phyloP scores from a whole-genome alignment of 2,113 vertebrate species.

The Lepus europaeus region DNA sequence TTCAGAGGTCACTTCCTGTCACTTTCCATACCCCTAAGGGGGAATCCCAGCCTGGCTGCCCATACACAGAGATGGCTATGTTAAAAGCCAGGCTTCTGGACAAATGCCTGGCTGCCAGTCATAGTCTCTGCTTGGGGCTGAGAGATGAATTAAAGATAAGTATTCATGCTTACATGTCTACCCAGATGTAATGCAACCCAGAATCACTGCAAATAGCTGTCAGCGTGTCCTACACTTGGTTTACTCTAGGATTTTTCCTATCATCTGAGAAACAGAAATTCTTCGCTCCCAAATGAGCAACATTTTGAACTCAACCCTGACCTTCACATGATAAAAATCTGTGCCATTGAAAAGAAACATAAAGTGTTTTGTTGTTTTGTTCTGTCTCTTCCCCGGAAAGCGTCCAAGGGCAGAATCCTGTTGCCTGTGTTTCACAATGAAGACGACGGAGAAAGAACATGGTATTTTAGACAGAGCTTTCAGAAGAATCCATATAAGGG shows the following conservation, averaged over 20 bases:
- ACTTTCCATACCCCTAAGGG: conserved; percentile 75
- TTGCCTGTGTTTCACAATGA: conserved; percentile 79
- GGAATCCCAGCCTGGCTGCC: conserved; percentile 48
- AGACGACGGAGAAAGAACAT: conserved; percentile 75
- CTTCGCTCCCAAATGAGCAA: conserved; percentile 79
- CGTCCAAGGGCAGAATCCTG: conserved; percentile 83
- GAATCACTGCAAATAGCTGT: conserved; percentile 40
- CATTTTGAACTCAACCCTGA: conserved; percentile 82
- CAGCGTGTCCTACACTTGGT: conserved; percentile 51
- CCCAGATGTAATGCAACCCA: conserved; percentile 47
- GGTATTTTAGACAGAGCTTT: conserved; percentile 80
- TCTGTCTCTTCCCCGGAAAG: conserved; percentile 80
- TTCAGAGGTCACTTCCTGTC: conserved; percentile 81
- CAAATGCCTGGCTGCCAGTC: conserved; percentile 64
- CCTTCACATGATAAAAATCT: conserved; percentile 81
- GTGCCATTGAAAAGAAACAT: conserved; percentile 75
- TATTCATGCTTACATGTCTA: conserved; percentile 64
- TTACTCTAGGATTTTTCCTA: conserved; percentile 68
- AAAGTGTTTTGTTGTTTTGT: conserved; percentile 81
- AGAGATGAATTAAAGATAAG: conserved; percentile 74
- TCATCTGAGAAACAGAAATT: conserved; percentile 78
- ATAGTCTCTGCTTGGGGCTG: conserved; percentile 36
- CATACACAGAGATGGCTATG: conserved; percentile 71
- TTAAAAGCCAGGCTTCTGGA: conserved; percentile 68
- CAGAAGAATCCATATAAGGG: conserved; percentile 84